Percentiles rank a stretch among this genome's conserved stretches.
Evolutionary conservation across 2,113 vertebrate species (phyloP).

Genomic region (Eublepharis macularius): DNA sequence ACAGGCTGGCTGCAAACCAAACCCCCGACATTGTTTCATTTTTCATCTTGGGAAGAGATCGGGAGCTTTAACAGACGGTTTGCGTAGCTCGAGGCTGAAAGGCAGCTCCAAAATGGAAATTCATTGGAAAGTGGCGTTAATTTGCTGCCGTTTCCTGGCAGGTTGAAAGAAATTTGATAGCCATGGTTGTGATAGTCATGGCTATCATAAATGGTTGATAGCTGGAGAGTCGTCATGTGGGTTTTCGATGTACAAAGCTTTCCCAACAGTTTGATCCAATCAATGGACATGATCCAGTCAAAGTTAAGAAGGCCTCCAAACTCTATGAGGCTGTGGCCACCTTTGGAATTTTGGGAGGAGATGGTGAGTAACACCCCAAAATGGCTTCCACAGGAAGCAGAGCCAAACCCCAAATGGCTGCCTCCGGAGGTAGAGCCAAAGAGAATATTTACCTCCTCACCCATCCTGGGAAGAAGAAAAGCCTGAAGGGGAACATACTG

Average conservation of each 20-base stretch:
- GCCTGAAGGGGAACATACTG: no score
- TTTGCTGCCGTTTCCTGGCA: not conserved
- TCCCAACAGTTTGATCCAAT: not conserved
- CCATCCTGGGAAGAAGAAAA: no score
- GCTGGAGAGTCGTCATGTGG: no score
- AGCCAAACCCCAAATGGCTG: no score
- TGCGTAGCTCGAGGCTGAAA: not conserved
- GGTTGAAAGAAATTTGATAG: not conserved
- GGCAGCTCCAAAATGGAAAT: not conserved
- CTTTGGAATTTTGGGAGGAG: no score
- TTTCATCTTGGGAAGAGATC: not conserved
- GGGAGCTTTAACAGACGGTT: not conserved
- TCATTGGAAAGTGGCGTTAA: not conserved
- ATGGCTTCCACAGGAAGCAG: no score
- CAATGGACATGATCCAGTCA: not conserved
- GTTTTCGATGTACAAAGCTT: not conserved
- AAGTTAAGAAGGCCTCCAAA: no score
- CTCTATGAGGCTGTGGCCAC: no score
- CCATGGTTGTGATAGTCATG: not conserved
- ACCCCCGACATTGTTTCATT: not conserved
- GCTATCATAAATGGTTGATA: not conserved
- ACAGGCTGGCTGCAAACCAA: slow-evolving; percentile 23
- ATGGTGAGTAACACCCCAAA: no score
- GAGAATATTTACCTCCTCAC: no score
- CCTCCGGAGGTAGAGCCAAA: no score